Evolutionary conservation across 2,888 invertebrate genomes (phyloP), one percentile per base, ranked within the genome.

Genomic region (Peribatodes rhomboidaria): DNA sequence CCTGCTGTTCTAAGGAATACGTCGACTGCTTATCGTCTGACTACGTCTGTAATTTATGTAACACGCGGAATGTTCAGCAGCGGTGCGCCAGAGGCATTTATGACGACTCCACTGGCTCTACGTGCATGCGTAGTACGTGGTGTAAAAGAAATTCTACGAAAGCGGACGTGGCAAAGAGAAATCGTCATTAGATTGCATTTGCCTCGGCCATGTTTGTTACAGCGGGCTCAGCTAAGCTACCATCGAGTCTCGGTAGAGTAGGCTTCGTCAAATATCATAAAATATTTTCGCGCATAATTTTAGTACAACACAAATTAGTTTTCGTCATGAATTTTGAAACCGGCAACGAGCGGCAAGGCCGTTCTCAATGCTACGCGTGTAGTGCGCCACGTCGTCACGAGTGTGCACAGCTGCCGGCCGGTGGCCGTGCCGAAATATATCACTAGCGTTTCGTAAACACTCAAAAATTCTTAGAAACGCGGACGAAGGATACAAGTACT

Each of bases 341-440:
- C 81, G 80, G 82, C 85, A 88, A 85, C 85, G 79, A 77, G 81
- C 85, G 66, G 78, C 89, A 90, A 92, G 90, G 91, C 88, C 90
- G 86, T 77, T 80, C 73, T 86, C 87, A 88, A 89, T 90, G 89
- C 84, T 86, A 87, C 84, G 79, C 76, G 77, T 75, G 76, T 78
- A 79, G 72, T 82, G 76, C 74, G 68, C 69, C 69, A 70, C 73
- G 46, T 59, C 46, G 67, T 79, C 67, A 68, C 65, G 67, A 76
- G 82, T 84, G 75, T 84, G 76, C 77, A 74, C 86, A 86, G 83
- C 80, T 83, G 87, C 74, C 75, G 76, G 73, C 75, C 75, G 72
- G 78, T 74, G 77, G 78, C 79, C 80, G 75, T 79, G 73, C 71
- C 74, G 67, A 77, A 79, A 68, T 61, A 70, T 73, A 75, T 77